Evolutionary conservation across 2,113 vertebrate genomes (phyloP), one percentile per base, ranked within the genome.

Genomic region (Coracopsis vasa): DNA sequence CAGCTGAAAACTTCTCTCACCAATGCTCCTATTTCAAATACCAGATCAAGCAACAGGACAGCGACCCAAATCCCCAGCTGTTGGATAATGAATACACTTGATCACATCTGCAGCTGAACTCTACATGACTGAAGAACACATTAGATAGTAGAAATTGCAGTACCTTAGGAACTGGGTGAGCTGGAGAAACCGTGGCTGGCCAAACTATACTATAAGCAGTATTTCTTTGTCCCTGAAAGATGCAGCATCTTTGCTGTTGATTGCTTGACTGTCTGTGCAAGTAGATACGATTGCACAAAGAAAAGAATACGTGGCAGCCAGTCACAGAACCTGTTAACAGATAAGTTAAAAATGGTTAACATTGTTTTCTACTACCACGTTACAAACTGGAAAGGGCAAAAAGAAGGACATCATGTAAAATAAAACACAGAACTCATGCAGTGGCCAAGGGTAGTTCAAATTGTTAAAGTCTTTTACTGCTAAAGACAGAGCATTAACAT

Each of bases 101-200:
- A 95, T 94, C 44, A 21, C 9, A 67, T 80, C 87, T 86, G 70
- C 61, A 93, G 91, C 95, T 64, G 45, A 93, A 90, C 94, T 95
- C 95, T 86, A 69, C 88, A 94, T 92, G 93, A 83, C 94, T 91
- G 86, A 94, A 95, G 87, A 98, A 96, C 80, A 88, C 78, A 95
- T 93, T 82, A 97, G 88, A 90, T 93, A 96, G 97, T 23, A 95
- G 81, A 97, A 94, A 95, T 56, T 82, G 92, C 91, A 71, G 95
- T 98, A 98, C 98, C 98, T 98, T 51, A 79, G 98, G 98, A 97
- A 98, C 97, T 89, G 88, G 96, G 89, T 98, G 97, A 94, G 98
- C 97, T 62, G 98, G 94, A 97, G 98, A 98, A 96, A 98, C 98
- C 6, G 72, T 56, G 94, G 98, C 98, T 74, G 98, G 98, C 88